Conservation (phyloP, 2,888 invertebrate species). For the Drosophila aldrichi region DNA sequence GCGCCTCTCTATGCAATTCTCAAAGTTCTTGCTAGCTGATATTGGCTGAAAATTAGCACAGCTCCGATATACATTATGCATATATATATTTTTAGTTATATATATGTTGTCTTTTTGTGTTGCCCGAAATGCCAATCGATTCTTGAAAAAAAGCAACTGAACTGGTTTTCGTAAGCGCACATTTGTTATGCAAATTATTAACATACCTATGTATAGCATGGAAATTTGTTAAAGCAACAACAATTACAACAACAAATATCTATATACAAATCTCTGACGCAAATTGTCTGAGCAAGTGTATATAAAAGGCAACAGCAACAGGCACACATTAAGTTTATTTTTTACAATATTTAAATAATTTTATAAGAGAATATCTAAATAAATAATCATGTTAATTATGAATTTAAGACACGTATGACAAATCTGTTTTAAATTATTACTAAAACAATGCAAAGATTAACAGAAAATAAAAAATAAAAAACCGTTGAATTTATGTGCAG, state of each 20-base stretch:
- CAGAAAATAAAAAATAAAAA: not conserved
- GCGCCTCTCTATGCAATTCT: constrained; percentile 18
- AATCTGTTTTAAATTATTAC: constrained; percentile 9
- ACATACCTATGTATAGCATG: constrained; percentile 38
- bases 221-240: constrained; percentile 24
- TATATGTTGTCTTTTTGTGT: constrained; percentile 11
- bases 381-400: constrained; percentile 2
- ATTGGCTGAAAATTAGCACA: constrained; percentile 65
- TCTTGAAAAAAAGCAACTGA: constrained; percentile 61
- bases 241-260: constrained; percentile 1
- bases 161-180: constrained; percentile 62
- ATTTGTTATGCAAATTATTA: constrained; percentile 64
- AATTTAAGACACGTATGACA: not conserved
- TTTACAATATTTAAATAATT: constrained; percentile 2
- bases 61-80: constrained; percentile 41
- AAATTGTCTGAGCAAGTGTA: constrained; percentile 34
- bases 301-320: constrained; percentile 22
- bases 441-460: constrained; percentile 4
- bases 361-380: constrained; percentile 1
- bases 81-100: not conserved
- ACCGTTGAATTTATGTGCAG: not conserved
- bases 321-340: not conserved
- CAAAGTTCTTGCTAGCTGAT: constrained; percentile 33
- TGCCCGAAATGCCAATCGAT: constrained; percentile 53
- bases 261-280: constrained; percentile 40